A percentile compares a stretch with the other conserved stretches of the same genome.
phyloP scores from a whole-genome alignment of 2,113 vertebrate species.

The Thalassarche chlororhynchos region DNA sequence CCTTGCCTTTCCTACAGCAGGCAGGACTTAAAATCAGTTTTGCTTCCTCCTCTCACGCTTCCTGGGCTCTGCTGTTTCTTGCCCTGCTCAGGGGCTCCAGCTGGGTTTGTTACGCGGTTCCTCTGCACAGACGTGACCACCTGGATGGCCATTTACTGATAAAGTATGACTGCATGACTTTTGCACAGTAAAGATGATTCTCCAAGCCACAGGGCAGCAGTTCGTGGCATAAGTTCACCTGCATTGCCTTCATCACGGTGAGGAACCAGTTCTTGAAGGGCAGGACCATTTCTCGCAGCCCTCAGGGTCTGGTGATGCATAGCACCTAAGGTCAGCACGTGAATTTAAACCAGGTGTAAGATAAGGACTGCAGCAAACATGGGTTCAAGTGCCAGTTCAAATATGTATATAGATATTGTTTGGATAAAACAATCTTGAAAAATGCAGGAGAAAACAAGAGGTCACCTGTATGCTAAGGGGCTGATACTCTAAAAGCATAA shows the following conservation, averaged over 20 bases:
- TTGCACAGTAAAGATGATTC: neutral
- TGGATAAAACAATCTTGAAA: neutral
- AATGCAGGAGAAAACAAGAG: neutral
- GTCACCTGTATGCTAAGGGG: neutral
- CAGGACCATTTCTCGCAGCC: accelerated
- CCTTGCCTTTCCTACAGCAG: neutral
- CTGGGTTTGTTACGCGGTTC: accelerated
- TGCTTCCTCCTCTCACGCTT: neutral
- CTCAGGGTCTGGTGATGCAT: neutral
- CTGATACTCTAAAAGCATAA: neutral
- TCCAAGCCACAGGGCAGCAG: neutral
- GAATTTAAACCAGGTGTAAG: neutral
- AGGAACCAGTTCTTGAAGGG: neutral
- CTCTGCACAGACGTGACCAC: neutral
- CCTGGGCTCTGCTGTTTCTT: neutral
- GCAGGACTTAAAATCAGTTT: neutral
- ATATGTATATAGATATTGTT: neutral
- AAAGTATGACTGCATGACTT: accelerated
- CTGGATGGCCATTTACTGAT: no score
- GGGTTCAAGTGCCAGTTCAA: neutral
- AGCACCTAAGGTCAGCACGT: neutral
- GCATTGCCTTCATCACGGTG: neutral
- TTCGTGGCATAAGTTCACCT: neutral
- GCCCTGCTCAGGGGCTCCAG: neutral
- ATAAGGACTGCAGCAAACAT: neutral